Percentiles rank a stretch among this genome's conserved stretches.
Evolutionary conservation across 2,113 vertebrate species (phyloP).

Genomic region (Erinaceus europaeus): DNA sequence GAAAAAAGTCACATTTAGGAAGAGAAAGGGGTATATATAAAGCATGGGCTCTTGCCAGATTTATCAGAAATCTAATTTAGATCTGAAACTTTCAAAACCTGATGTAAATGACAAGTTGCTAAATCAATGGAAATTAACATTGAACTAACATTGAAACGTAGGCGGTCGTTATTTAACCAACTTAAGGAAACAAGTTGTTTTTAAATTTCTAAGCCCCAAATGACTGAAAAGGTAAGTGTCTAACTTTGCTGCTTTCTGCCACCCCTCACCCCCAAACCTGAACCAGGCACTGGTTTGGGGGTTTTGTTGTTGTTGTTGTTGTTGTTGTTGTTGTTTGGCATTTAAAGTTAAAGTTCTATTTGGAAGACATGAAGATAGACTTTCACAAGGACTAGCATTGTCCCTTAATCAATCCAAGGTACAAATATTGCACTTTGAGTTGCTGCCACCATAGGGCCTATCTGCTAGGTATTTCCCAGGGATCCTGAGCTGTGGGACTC

Average conservation of each 20-base stretch:
- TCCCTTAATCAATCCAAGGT: not conserved
- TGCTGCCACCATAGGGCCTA: not conserved
- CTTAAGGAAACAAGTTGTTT: not conserved
- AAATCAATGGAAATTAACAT: not conserved
- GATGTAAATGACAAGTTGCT: not conserved
- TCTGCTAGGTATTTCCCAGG: not conserved
- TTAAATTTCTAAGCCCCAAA: not conserved
- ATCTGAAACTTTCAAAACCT: constrained; percentile 13
- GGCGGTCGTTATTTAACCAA: not conserved
- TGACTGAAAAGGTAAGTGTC: not conserved
- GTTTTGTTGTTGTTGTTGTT: too few species aligned
- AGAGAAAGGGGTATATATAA: not conserved
- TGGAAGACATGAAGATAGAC: not conserved
- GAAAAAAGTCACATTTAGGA: not conserved
- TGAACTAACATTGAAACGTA: not conserved
- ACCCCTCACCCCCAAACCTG: not conserved
- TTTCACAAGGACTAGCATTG: not conserved
- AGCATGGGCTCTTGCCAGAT: not conserved
- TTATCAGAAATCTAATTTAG: not conserved
- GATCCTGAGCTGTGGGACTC: not conserved
- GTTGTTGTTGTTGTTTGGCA: not conserved
- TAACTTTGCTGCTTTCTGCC: not conserved
- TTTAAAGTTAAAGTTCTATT: not conserved
- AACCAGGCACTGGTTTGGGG: not conserved
- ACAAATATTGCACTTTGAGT: not conserved